Evolutionary conservation across 2,113 vertebrate species (phyloP).

Genomic region (Nothocercus nigrocapillus): DNA sequence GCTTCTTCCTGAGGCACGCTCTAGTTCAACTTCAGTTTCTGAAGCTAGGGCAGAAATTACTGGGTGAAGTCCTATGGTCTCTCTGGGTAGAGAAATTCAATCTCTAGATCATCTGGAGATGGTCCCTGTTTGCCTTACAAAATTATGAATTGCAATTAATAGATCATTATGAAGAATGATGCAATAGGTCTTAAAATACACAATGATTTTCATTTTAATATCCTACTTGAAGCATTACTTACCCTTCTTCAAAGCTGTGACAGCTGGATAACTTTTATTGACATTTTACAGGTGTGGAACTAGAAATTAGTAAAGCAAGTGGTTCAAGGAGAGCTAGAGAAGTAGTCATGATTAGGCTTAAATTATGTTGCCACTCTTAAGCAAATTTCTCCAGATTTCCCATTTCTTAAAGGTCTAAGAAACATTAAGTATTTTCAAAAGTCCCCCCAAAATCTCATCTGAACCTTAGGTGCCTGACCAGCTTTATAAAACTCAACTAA

Average conservation of each 20-base stretch:
- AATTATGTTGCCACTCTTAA: not conserved
- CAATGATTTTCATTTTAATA: not conserved
- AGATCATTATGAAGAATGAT: not conserved
- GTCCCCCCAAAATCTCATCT: not conserved
- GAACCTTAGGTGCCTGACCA: not conserved
- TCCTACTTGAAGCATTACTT: not conserved
- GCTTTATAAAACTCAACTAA: not conserved
- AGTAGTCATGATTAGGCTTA: not conserved
- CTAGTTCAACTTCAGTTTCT: not conserved
- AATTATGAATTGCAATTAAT: not conserved
- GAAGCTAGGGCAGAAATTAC: not conserved
- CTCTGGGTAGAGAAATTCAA: not conserved
- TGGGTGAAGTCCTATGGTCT: not conserved
- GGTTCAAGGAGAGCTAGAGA: not conserved
- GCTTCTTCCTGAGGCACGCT: not conserved
- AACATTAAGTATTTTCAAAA: not conserved
- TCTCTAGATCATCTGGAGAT: not conserved
- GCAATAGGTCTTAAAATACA: not conserved
- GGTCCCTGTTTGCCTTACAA: not conserved
- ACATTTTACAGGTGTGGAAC: not conserved
- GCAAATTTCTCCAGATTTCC: not conserved
- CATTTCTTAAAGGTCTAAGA: not conserved
- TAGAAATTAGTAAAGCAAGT: not conserved
- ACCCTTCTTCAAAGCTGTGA: not conserved
- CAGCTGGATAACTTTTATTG: not conserved